Percentiles rank a stretch among this genome's conserved stretches.
phyloP scores from a whole-genome alignment of 1,140 invertebrate species.

The Megalopta genalis region DNA sequence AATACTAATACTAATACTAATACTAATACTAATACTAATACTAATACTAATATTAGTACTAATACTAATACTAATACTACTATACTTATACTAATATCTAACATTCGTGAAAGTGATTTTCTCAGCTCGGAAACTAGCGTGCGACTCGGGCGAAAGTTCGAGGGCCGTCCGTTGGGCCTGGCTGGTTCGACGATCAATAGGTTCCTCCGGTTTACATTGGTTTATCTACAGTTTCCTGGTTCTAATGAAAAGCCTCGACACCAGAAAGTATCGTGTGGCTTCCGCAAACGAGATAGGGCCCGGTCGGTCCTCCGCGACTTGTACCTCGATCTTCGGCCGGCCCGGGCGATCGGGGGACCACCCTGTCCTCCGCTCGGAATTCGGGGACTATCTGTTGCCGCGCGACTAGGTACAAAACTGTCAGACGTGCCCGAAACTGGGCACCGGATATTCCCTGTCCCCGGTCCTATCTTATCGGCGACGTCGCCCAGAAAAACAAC shows the following conservation, averaged over 20 bases:
- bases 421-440: slow-evolving; percentile 57
- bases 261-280: slow-evolving; percentile 51
- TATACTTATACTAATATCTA: too few relatives aligned
- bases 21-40: too few relatives aligned
- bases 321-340: slow-evolving; percentile 29
- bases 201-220: neutral
- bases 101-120: too few relatives aligned
- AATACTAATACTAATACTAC: too few relatives aligned
- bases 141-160: too few relatives aligned
- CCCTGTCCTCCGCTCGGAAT: slow-evolving; percentile 43
- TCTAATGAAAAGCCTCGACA: slow-evolving; percentile 53
- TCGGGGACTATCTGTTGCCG: slow-evolving; percentile 55
- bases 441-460: slow-evolving; percentile 51
- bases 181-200: slow-evolving; percentile 8
- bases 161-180: neutral
- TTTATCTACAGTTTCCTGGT: slow-evolving; percentile 50
- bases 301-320: slow-evolving; percentile 17
- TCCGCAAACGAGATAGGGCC: slow-evolving; percentile 57
- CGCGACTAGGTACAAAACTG: slow-evolving; percentile 66
- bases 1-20: too few relatives aligned
- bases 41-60: too few relatives aligned
- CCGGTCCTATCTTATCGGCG: slow-evolving; percentile 66
- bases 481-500: slow-evolving; percentile 50
- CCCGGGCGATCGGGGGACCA: slow-evolving; percentile 44
- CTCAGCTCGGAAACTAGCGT: too few relatives aligned